Base-by-base conservation (phyloP, 2,113 vertebrate genomes). In the Trogon surrucura region DNA sequence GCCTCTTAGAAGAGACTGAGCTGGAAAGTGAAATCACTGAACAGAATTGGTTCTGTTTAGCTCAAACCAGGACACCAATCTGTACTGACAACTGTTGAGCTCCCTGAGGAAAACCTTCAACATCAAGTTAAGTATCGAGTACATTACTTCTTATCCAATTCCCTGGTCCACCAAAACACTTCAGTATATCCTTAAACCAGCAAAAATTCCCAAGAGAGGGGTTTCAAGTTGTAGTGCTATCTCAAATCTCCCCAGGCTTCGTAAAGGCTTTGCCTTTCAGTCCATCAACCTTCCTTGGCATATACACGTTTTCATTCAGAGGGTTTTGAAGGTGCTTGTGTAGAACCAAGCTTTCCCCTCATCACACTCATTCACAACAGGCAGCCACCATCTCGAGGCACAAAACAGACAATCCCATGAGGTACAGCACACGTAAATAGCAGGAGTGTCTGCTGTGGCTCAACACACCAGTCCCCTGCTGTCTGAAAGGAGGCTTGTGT, bases 261-360 rank as follows among this genome's bases (percentile, higher is more conserved):
- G 10, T 54, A 51, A 89, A 30, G 22, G 3, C 32, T 69, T 80
- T 1, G 10, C 34, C 19, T 71, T 41, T n/a, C 73, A 79, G 51
- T 6, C n/a, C 27, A 56, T 67, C n/a, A 26, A 5, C 27, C 10
- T 56, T 71, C 20, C 38, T 25, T 64, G 34, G 44, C 34, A 47
- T 7, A n/a, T 11, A 61, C 5, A 7, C 0, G 0, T 57, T 80
- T 66, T 10, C 13, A 71, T 22, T 45, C 14, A 38, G 11, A 21
- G 1, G 10, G 5, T 20, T 62, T 23, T 58, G 36, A 32, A 60
- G 17, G 19, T 22, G 15, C 9, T 60, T 20, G 7, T 22, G 9
- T 16, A 74, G n/a, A 84, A 56, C 25, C 7, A 18, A 9, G 11
- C 44, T 54, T 86, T 60, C 53, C 47, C 61, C 50, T 74, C n/a